These are phyloP conservation scores for Drosophila birchii DNA, from an alignment of 2,888 invertebrate genomes.

Conservation along the genomic window DNA sequence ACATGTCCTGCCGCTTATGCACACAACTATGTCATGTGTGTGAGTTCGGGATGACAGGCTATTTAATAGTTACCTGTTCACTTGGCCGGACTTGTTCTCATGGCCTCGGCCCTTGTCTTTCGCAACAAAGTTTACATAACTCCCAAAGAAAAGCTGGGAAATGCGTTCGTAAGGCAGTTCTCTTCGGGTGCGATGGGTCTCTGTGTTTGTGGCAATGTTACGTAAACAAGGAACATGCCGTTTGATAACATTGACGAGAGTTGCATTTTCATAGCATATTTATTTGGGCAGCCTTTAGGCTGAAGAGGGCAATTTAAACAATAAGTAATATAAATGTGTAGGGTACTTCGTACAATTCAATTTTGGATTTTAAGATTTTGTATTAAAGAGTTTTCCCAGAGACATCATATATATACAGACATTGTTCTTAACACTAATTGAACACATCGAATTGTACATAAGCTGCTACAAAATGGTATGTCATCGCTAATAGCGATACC, in stretches of 20 bases:
- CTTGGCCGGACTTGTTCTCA: constrained; percentile 19
- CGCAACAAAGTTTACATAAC: constrained; percentile 40
- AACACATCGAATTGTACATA: neutral
- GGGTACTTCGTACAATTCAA: neutral
- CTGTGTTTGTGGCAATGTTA: constrained; percentile 8
- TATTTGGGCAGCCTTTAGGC: neutral
- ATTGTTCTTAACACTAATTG: neutral
- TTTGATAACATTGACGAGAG: constrained; percentile 14
- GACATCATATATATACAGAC: no score
- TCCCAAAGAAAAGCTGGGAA: constrained; percentile 25
- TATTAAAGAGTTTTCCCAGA: neutral
- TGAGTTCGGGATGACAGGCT: constrained; percentile 37
- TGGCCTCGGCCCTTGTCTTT: constrained; percentile 27
- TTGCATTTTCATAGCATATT: constrained; percentile 18
- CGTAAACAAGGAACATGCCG: constrained; percentile 19
- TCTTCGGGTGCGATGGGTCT: constrained; percentile 6
- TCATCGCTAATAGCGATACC: neutral
- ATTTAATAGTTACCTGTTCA: constrained; percentile 48
- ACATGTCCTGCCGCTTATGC: constrained; percentile 25
- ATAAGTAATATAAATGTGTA: neutral
- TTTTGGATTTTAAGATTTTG: neutral
- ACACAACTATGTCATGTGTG: constrained; percentile 12
- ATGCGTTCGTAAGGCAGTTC: constrained; percentile 21
- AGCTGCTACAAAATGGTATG: neutral
- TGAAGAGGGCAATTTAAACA: neutral